Evolutionary conservation across 1,140 invertebrate genomes (phyloP).

Genomic region (Hyphantria cunea): DNA sequence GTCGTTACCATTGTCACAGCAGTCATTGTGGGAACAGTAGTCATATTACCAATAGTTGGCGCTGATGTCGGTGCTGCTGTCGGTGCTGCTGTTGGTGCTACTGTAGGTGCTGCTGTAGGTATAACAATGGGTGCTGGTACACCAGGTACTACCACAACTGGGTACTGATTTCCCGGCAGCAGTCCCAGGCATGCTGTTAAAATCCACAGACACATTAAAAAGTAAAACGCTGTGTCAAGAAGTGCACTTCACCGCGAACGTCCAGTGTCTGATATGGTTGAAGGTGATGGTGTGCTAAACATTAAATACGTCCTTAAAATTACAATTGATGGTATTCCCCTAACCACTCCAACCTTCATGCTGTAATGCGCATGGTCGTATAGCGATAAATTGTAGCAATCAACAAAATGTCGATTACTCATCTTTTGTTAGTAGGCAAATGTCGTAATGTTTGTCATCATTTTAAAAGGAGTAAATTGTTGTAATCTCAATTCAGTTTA

Average conservation of each 20-base stretch:
- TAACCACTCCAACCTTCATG: conserved; percentile 75
- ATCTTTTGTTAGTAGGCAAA: conserved; percentile 47
- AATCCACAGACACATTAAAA: conserved; percentile 76
- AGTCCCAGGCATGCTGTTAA: conserved; percentile 75
- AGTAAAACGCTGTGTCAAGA: not conserved
- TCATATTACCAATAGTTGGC: conserved; percentile 4
- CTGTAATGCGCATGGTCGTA: conserved; percentile 62
- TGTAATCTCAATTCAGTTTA: conserved; percentile 19
- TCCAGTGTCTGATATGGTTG: conserved; percentile 34
- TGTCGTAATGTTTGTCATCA: conserved; percentile 40
- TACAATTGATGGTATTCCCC: conserved; percentile 74
- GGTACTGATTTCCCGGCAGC: conserved; percentile 51
- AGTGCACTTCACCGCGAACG: conserved; percentile 26
- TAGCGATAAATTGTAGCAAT: conserved; percentile 75
- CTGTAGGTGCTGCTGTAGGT: conserved; percentile 52
- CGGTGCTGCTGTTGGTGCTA: conserved; percentile 39
- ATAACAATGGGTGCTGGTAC: conserved; percentile 55
- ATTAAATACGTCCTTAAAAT: conserved; percentile 75
- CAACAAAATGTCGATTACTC: conserved; percentile 68
- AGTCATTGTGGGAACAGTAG: not conserved
- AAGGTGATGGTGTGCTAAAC: conserved; percentile 53
- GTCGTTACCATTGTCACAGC: not conserved
- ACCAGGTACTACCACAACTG: conserved; percentile 59
- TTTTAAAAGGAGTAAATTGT: conserved; percentile 31
- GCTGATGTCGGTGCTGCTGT: conserved; percentile 40